Conservation (phyloP, 2,113 vertebrate species). For the Lagopus muta region DNA sequence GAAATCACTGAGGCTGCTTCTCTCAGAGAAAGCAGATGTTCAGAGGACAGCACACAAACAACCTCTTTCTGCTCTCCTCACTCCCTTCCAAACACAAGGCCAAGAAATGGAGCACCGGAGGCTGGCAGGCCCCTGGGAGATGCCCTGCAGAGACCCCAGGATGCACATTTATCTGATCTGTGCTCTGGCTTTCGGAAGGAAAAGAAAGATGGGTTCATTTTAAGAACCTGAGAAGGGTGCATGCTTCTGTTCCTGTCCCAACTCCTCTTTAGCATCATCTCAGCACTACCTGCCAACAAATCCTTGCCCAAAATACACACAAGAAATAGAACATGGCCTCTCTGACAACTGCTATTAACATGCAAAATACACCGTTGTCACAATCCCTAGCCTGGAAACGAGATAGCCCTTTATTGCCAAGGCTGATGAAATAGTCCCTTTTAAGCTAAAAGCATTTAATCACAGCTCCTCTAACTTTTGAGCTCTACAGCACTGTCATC, state of each 20-base stretch:
- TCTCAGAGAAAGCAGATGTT: constrained; percentile 70
- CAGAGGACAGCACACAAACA: constrained; percentile 45
- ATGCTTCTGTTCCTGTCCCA: not conserved
- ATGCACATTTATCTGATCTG: not conserved
- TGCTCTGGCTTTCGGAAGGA: not conserved
- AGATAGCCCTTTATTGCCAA: not conserved
- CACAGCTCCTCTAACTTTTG: not conserved
- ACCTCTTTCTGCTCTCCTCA: constrained; percentile 26
- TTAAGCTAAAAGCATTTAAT: not conserved
- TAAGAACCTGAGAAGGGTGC: not conserved
- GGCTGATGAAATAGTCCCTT: not conserved
- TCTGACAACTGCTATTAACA: not conserved
- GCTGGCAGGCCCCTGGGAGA: constrained; percentile 13
- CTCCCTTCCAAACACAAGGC: not conserved
- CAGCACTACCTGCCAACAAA: not conserved
- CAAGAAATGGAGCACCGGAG: not conserved
- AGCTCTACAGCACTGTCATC: not conserved
- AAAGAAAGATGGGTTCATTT: not conserved
- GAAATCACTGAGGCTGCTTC: constrained; percentile 61
- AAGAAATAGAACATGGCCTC: not conserved
- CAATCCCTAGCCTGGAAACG: not conserved
- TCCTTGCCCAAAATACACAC: not conserved
- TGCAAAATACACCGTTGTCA: not conserved
- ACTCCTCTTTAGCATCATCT: not conserved
- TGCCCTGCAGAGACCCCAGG: not conserved